These are phyloP conservation scores for Plectropomus leopardus DNA, from an alignment of 2,113 vertebrate species.

Conservation along the genomic window DNA sequence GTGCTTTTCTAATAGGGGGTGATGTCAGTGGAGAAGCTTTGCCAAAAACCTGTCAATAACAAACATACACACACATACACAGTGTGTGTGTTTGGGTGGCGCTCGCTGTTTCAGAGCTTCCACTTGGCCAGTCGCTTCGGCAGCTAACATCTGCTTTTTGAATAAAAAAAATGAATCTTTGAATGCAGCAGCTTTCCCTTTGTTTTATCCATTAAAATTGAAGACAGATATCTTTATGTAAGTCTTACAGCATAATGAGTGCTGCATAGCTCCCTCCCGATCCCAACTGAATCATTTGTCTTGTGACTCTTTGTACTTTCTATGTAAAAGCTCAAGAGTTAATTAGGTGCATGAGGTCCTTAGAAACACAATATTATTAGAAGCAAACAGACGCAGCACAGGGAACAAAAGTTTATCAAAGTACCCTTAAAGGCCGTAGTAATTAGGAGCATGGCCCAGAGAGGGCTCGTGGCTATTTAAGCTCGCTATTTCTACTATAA, in stretches of 20 bases:
- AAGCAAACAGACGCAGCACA: slow-evolving; percentile 74
- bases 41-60: slow-evolving; percentile 79
- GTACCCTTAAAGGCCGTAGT: slow-evolving; percentile 39
- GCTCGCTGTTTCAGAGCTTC: slow-evolving; percentile 11
- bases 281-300: slow-evolving; percentile 57
- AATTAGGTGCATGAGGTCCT: slow-evolving; percentile 58
- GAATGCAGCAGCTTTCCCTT: not conserved
- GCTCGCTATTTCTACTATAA: slow-evolving; percentile 35
- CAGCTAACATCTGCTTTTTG: not conserved
- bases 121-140: not conserved
- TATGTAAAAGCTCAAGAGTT: slow-evolving; percentile 70
- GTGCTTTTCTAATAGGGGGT: slow-evolving; percentile 68
- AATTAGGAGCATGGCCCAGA: slow-evolving; percentile 53
- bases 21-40: slow-evolving; percentile 77
- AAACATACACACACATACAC: slow-evolving; percentile 4
- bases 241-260: slow-evolving; percentile 4
- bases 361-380: slow-evolving; percentile 71
- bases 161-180: not conserved
- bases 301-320: slow-evolving; percentile 46
- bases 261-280: slow-evolving; percentile 6
- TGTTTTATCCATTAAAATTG: not conserved
- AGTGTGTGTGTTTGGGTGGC: not conserved
- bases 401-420: slow-evolving; percentile 56
- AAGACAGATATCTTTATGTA: not conserved
- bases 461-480: slow-evolving; percentile 56